Conservation (phyloP, 2,888 invertebrate genomes). For the Caenorhabditis sulstoni region DNA sequence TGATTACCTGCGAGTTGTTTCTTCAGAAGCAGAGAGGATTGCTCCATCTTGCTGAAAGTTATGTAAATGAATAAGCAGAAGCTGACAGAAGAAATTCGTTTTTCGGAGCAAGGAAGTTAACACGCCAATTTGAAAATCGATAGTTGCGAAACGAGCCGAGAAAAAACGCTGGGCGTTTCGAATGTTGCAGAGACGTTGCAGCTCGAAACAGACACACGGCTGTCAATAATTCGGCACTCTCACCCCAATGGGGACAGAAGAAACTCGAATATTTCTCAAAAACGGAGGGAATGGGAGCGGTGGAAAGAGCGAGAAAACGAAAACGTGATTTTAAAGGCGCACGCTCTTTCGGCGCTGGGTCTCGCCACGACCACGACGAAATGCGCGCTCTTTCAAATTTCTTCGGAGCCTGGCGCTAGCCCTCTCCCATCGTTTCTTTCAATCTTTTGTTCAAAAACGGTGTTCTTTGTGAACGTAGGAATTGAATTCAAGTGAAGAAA, state of each 20-base stretch:
- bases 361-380: slow-evolving; percentile 30
- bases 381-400: slow-evolving; percentile 32
- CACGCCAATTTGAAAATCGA: slow-evolving; percentile 33
- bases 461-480: too few species aligned
- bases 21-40: slow-evolving; percentile 74
- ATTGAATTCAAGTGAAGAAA: not conserved
- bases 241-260: too few species aligned
- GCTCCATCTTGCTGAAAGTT: slow-evolving; percentile 58
- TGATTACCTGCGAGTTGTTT: slow-evolving; percentile 74
- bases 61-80: not conserved
- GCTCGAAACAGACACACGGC: too few species aligned
- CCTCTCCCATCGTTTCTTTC: too few species aligned
- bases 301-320: slow-evolving; percentile 35
- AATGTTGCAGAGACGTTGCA: too few species aligned
- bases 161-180: too few species aligned
- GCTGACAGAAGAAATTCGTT: not conserved
- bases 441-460: too few species aligned
- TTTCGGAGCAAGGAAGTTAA: slow-evolving; percentile 3
- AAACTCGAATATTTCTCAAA: too few species aligned
- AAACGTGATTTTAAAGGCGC: slow-evolving; percentile 55
- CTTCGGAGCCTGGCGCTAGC: not conserved
- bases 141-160: slow-evolving; percentile 9
- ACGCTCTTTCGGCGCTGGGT: slow-evolving; percentile 23
- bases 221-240: too few species aligned
- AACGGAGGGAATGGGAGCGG: slow-evolving; percentile 21